Evolutionary conservation across 2,888 invertebrate genomes (phyloP).

Genomic region (Dastarcus helophoroides): DNA sequence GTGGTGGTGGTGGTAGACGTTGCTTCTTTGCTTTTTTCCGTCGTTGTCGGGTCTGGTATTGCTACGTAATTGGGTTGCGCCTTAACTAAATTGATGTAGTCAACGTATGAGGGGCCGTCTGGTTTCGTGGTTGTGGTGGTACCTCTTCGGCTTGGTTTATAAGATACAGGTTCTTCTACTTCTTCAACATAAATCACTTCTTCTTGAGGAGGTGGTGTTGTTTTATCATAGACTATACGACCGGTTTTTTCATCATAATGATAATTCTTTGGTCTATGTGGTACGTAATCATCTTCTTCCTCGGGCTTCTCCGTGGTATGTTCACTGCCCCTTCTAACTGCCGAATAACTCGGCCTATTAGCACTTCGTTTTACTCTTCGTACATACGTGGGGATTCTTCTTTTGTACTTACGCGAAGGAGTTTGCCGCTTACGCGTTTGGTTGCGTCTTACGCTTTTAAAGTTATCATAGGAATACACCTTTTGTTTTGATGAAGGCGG

Average conservation of each 20-base stretch:
- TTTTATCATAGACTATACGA: slow-evolving; percentile 30
- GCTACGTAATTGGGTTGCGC: slow-evolving; percentile 23
- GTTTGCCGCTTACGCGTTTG: slow-evolving; percentile 7
- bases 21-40: slow-evolving; percentile 20
- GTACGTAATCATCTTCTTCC: slow-evolving; percentile 32
- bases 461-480: slow-evolving; percentile 18
- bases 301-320: slow-evolving; percentile 8
- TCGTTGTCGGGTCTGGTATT: slow-evolving; percentile 32
- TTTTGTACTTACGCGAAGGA: slow-evolving; percentile 3
- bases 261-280: slow-evolving; percentile 31
- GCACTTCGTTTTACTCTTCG: slow-evolving; percentile 22
- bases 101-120: slow-evolving; percentile 25
- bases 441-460: slow-evolving; percentile 4
- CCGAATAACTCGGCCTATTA: slow-evolving; percentile 23
- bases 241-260: slow-evolving; percentile 33
- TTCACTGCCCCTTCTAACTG: slow-evolving; percentile 23
- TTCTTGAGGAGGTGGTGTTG: slow-evolving; percentile 12
- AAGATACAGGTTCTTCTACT: slow-evolving; percentile 19
- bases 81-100: slow-evolving; percentile 29
- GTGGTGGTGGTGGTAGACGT: slow-evolving; percentile 16
- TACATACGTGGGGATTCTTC: too few species aligned
- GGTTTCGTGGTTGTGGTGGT: slow-evolving; percentile 20
- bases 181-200: slow-evolving; percentile 19
- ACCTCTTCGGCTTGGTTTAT: slow-evolving; percentile 7
- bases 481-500: slow-evolving; percentile 27